Evolutionary conservation across 2,888 invertebrate genomes (phyloP).

Genomic region (Mactromeris polynyma): DNA sequence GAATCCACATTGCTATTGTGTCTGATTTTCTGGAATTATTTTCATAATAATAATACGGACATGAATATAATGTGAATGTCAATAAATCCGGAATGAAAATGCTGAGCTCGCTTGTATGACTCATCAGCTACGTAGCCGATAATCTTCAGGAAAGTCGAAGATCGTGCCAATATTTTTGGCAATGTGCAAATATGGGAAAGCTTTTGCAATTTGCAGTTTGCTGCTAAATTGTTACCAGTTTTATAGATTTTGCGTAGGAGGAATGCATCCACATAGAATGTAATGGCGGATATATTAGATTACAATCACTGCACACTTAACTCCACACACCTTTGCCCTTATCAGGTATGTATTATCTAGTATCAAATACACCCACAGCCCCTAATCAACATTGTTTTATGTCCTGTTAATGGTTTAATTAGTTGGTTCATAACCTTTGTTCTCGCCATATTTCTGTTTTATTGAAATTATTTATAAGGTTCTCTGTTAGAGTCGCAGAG

Average conservation of each 20-base stretch:
- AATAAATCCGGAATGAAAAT: conserved; percentile 34
- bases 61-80: conserved; percentile 40
- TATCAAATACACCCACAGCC: neutral
- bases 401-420: neutral
- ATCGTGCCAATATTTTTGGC: conserved; percentile 44
- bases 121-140: conserved; percentile 30
- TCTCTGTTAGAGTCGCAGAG: no score
- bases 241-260: conserved; percentile 6
- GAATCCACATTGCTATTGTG: neutral
- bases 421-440: neutral
- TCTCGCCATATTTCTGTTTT: neutral
- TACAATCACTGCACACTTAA: neutral
- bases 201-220: neutral
- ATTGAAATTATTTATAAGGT: neutral
- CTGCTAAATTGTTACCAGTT: conserved; percentile 13
- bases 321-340: neutral
- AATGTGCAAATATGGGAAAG: conserved; percentile 28
- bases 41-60: conserved; percentile 32
- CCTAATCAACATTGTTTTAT: neutral
- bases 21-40: conserved; percentile 23
- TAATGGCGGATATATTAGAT: neutral
- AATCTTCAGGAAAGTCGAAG: conserved; percentile 30
- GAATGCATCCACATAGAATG: neutral
- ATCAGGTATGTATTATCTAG: neutral
- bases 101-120: conserved; percentile 37